Evolutionary conservation across 2,888 invertebrate species (phyloP), one percentile per base, ranked within the genome.

Genomic region (Apotomis turbidana): DNA sequence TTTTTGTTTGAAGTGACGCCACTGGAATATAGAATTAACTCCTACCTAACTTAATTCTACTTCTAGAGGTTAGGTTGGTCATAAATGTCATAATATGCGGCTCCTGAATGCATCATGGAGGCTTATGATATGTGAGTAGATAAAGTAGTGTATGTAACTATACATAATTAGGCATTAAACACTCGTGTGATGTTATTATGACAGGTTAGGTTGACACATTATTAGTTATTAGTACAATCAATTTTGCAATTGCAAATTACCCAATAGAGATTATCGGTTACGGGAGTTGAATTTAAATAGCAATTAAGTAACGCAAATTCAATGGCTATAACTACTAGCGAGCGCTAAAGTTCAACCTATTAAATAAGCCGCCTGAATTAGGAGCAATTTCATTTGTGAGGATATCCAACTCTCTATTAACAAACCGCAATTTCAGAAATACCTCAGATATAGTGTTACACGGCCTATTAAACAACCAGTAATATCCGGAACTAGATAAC

Each of bases 401-500:
- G 71, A 67, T 71, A 67, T 71, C 57, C 62, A 38, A 8, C 55
- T 57, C 55, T 57, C 15, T 57, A 70, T 55, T 52, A 63, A 66
- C 66, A 5, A 55, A 57, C 51, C 57, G 15, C 57, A 58, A 63
- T 63, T 62, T 62, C 62, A 68, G 49, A 67, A 71, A 61, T 71
- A 61, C 67, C 71, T 62, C 41, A 57, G 51, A 62, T 68, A 71
- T 61, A 71, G 55, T 44, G 27, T 67, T 57, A 71, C 61, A 60
- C 55, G 71, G n/a, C 41, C 67, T 38, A 49, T 57, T 62, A 57
- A 61, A 15, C 38, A 70, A 71, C 46, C 38, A 72, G 62, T 57
- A 68, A 52, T 27, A 68, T 49, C 62, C 57, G 72, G 72, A 68
- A 72, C 72, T 68, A 72, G 68, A 68, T 71, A 72, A 44, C 59